These are phyloP conservation scores for Coelogynopora nodosa DNA, from an alignment of 2,888 invertebrate genomes.

Conservation along the genomic window DNA sequence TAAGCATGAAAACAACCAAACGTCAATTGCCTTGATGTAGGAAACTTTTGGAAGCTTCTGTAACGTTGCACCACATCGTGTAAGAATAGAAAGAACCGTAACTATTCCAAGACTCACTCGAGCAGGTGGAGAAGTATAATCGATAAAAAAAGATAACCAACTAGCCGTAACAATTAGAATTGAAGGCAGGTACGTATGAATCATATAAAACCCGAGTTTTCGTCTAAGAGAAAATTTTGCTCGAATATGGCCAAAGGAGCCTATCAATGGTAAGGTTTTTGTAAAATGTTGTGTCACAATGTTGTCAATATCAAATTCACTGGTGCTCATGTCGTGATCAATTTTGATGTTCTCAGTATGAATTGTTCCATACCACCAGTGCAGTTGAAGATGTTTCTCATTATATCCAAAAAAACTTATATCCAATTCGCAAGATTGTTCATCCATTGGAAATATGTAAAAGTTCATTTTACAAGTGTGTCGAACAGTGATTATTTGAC, in stretches of 20 bases:
- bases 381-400: background rate
- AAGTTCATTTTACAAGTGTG: background rate
- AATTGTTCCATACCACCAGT: background rate
- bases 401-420: background rate
- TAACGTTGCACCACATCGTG: background rate
- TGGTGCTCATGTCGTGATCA: background rate
- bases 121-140: background rate
- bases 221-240: background rate
- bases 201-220: background rate
- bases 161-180: background rate
- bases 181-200: background rate
- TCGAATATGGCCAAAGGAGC: background rate
- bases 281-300: background rate
- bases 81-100: background rate
- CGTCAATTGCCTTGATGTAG: background rate
- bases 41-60: background rate
- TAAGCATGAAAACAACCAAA: background rate
- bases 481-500: background rate
- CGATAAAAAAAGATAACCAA: background rate
- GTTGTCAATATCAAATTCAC: background rate
- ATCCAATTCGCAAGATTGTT: background rate
- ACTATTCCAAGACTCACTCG: background rate
- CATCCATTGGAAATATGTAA: background rate
- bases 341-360: background rate
- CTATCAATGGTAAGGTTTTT: background rate